A percentile compares a stretch with the other conserved stretches of the same genome.
Evolutionary conservation across 2,888 invertebrate species (phyloP).

Genomic region (Ormyrus rosae): DNA sequence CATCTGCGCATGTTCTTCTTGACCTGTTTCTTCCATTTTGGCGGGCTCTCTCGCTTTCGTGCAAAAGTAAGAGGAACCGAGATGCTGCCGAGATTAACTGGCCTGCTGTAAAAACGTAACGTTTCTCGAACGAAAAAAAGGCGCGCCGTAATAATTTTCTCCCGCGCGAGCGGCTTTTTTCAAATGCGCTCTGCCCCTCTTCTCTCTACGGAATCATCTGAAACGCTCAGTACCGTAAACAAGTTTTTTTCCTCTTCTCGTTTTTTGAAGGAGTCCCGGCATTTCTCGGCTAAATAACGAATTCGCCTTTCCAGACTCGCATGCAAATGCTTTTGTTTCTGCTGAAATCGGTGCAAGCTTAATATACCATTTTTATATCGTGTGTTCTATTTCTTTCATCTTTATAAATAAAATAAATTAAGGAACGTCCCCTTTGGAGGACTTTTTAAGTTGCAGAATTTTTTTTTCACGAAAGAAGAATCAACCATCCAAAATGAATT

Average conservation of each 20-base stretch:
- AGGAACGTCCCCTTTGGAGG: too few relatives aligned
- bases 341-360: too few relatives aligned
- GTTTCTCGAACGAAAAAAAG: slow-evolving; percentile 16
- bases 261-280: slow-evolving; percentile 2
- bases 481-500: too few relatives aligned
- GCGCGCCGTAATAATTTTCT: slow-evolving; percentile 30
- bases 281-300: slow-evolving; percentile 33
- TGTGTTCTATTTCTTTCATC: too few relatives aligned
- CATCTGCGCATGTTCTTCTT: background rate
- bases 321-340: too few relatives aligned
- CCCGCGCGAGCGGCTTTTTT: background rate
- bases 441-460: too few relatives aligned
- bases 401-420: too few relatives aligned
- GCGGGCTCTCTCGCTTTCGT: background rate
- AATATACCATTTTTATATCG: too few relatives aligned
- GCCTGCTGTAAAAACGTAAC: slow-evolving; percentile 35
- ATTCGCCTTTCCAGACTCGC: background rate
- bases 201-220: slow-evolving; percentile 5
- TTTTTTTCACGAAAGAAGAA: too few relatives aligned
- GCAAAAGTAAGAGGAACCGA: background rate
- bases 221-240: slow-evolving; percentile 30
- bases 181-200: background rate
- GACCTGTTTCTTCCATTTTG: slow-evolving; percentile 13
- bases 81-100: slow-evolving; percentile 49
- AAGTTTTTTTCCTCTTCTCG: slow-evolving; percentile 3